Evolutionary conservation across 2,797 vertebrate genomes (phyloP).

Genomic region (Arrhamphus sclerolepis): DNA sequence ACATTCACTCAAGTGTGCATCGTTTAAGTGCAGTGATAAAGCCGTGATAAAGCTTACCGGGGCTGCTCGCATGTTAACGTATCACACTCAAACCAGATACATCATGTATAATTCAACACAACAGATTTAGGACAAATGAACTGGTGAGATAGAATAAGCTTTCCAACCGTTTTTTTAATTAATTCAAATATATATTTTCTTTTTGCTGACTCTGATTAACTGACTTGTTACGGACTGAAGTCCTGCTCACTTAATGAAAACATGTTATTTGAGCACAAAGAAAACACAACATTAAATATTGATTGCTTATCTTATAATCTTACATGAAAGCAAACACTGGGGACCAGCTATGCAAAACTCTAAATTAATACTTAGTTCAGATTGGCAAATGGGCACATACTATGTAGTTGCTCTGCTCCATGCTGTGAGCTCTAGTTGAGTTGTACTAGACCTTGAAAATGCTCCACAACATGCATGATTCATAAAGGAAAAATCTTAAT

Average conservation of each 20-base stretch:
- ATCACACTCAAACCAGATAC: conserved; percentile 44
- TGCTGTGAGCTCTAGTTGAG: background rate
- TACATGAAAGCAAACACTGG: conserved; percentile 28
- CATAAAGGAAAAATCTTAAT: too few species aligned
- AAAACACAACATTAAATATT: conserved; percentile 42
- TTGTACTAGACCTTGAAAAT: too few species aligned
- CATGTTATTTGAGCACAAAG: conserved; percentile 4
- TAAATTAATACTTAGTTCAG: conserved; percentile 19
- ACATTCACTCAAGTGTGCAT: conserved; percentile 43
- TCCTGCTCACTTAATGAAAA: conserved; percentile 15
- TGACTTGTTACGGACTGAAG: background rate
- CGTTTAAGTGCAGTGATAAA: conserved; percentile 64
- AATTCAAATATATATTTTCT: conserved; percentile 4
- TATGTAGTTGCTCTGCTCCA: background rate
- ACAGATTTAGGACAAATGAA: conserved; percentile 38
- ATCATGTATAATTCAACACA: conserved; percentile 55
- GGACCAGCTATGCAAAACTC: conserved; percentile 13
- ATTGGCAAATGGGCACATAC: conserved; percentile 16
- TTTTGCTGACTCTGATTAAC: conserved; percentile 2
- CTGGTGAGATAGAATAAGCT: conserved; percentile 8
- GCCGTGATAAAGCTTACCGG: conserved; percentile 43
- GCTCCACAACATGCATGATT: too few species aligned
- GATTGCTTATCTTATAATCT: conserved; percentile 22
- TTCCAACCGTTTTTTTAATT: background rate
- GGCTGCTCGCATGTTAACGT: conserved; percentile 30